These are phyloP conservation scores for Chelon labrosus DNA, from an alignment of 2,797 vertebrate species.

Conservation along the genomic window DNA sequence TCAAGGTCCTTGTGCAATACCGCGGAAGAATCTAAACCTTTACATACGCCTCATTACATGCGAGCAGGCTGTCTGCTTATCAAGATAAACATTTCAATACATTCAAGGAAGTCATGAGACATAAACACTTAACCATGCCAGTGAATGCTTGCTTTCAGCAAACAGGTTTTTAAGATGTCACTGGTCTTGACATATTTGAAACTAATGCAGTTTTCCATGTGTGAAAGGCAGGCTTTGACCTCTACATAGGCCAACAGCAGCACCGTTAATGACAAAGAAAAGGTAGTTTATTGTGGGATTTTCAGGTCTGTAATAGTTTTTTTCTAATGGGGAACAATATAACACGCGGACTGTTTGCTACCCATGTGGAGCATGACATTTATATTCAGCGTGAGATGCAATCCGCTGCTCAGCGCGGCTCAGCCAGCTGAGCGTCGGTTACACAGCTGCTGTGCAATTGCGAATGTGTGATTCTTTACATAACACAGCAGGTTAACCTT, in stretches of 20 bases:
- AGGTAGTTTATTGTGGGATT: background rate
- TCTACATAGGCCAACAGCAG: conserved; percentile 2
- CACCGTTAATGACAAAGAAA: background rate
- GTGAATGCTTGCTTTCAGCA: conserved; percentile 32
- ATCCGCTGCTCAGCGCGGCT: background rate
- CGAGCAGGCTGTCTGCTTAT: background rate
- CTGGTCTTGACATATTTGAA: conserved; percentile 25
- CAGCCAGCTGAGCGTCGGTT: background rate
- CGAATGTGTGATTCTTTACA: conserved; percentile 2
- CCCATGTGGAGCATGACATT: background rate
- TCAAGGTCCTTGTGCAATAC: background rate
- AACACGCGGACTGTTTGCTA: background rate
- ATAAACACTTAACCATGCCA: background rate
- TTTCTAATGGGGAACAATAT: conserved; percentile 7
- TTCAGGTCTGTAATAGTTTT: conserved; percentile 13
- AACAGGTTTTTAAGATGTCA: conserved; percentile 25
- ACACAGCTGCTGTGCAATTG: background rate
- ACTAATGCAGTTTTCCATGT: conserved; percentile 25
- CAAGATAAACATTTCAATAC: background rate
- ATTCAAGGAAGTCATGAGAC: conserved; percentile 4
- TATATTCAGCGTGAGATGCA: conserved; percentile 18
- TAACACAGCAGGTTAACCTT: background rate
- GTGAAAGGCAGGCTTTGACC: conserved; percentile 11
- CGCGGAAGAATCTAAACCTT: background rate
- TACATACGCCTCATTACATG: conserved; percentile 4